Percentiles rank a stretch among this genome's conserved stretches.
These are phyloP conservation scores for Bubo scandiacus DNA, from an alignment of 2,113 vertebrate species.

Conservation along the genomic window DNA sequence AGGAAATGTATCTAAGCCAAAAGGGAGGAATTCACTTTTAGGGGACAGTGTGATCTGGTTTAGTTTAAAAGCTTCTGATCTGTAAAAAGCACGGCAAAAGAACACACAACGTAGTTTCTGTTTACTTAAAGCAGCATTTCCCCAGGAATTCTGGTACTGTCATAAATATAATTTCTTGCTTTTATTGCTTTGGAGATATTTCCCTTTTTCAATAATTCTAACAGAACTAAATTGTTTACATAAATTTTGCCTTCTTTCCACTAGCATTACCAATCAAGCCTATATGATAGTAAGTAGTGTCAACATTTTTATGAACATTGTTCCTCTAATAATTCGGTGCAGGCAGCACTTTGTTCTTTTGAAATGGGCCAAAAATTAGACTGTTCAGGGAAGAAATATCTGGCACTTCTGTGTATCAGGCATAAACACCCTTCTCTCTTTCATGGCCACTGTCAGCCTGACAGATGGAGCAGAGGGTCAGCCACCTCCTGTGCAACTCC, in stretches of 20 bases:
- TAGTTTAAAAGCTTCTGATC: conserved; percentile 3
- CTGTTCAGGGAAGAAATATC: not conserved
- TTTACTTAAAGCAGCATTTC: not conserved
- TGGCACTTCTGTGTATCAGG: not conserved
- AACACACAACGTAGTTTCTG: not conserved
- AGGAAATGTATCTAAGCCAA: not conserved
- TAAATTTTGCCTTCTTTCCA: conserved; percentile 17
- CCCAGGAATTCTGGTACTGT: not conserved
- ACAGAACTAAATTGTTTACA: conserved; percentile 18
- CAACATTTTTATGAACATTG: not conserved
- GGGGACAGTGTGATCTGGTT: not conserved
- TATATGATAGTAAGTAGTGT: not conserved
- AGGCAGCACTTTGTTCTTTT: not conserved
- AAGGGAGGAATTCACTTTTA: conserved; percentile 2
- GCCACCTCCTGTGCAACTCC: not conserved
- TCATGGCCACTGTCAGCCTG: not conserved
- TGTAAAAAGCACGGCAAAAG: not conserved
- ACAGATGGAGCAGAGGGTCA: not conserved
- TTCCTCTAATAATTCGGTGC: not conserved
- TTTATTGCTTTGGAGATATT: not conserved
- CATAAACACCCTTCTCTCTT: not conserved
- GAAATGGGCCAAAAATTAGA: not conserved
- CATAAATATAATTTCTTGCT: conserved; percentile 13
- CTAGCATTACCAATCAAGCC: not conserved
- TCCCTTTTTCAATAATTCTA: not conserved